Evolutionary conservation across 1,140 invertebrate species (phyloP), one percentile per base, ranked within the genome.

Genomic region (Leptonema lineaticorne): DNA sequence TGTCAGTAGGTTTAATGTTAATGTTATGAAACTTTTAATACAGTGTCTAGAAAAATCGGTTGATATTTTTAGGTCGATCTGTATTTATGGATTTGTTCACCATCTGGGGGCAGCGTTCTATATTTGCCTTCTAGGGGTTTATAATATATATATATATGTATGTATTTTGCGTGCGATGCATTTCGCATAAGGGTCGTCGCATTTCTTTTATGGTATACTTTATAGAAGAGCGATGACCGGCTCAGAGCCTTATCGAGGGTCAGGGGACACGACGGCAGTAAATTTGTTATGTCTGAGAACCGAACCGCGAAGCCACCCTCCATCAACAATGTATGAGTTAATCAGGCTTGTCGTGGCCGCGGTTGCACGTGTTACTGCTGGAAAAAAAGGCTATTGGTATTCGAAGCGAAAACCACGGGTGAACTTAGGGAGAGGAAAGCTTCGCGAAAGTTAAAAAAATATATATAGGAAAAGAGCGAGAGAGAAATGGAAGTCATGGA

Each of bases 281-380:
- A 53, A 53, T 53, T 53, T 53, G 50, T 53, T 53, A 53, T 53
- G 50, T 53, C n/a, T 22, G 50, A 9, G 46, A 18, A 33, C 5
- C 1, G 53, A 9, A 29, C 57, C 57, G 20, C 24, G 20, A 9
- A 24, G 48, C 14, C 22, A 53, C 65, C 65, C 57, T 53, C 65
- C 65, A 67, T 67, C 56, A 67, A 67, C 37, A 46, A 67, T 67
- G 65, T 60, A 67, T 59, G 65, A 60, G 50, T 67, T 46, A 57
- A 59, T 67, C 65, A 58, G 57, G n/a, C 50, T 53, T 18, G 57
- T 16, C 57, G 57, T 18, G 57, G 28, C 16, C 37, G 62, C 33
- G 41, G 18, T 53, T 26, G 16, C 4, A 63, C 18, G 27, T 63
- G 24, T 45, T 27, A 33, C 37, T 6, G 37, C 33, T 20, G 11